phyloP scores from a whole-genome alignment of 2,888 invertebrate species.

The Leptopilina myrica region DNA sequence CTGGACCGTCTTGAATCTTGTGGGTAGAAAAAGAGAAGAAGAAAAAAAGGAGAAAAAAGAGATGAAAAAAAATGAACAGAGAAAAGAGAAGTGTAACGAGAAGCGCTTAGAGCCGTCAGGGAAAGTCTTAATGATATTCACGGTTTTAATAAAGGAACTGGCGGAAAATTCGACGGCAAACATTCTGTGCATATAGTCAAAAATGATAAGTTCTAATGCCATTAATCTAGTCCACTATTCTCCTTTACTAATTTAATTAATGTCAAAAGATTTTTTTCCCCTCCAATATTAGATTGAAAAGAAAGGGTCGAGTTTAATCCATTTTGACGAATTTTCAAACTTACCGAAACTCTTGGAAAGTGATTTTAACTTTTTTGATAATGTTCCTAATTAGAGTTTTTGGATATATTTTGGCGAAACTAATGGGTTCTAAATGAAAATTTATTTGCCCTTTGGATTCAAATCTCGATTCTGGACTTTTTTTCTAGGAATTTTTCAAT shows the following conservation, averaged over 20 bases:
- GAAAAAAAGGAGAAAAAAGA: not conserved
- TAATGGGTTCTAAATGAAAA: too few relatives aligned
- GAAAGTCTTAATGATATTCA: constrained; percentile 31
- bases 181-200: not conserved
- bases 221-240: not conserved
- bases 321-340: not conserved
- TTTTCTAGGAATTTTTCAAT: too few relatives aligned
- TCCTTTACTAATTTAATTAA: constrained; percentile 19
- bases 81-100: constrained; percentile 31
- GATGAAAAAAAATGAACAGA: not conserved
- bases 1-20: constrained; percentile 36
- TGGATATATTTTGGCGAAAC: too few relatives aligned
- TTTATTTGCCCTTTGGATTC: too few relatives aligned
- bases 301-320: not conserved
- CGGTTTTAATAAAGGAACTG: constrained; percentile 29
- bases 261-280: not conserved
- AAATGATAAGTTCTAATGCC: constrained; percentile 1
- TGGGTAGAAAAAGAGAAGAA: not conserved
- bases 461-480: too few relatives aligned
- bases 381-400: too few relatives aligned
- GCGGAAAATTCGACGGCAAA: constrained; percentile 25
- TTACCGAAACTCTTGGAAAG: too few relatives aligned
- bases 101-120: constrained; percentile 36
- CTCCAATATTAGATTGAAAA: not conserved
- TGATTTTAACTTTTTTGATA: too few relatives aligned